phyloP scores from a whole-genome alignment of 2,113 vertebrate species.

The Corydoras sp. region DNA sequence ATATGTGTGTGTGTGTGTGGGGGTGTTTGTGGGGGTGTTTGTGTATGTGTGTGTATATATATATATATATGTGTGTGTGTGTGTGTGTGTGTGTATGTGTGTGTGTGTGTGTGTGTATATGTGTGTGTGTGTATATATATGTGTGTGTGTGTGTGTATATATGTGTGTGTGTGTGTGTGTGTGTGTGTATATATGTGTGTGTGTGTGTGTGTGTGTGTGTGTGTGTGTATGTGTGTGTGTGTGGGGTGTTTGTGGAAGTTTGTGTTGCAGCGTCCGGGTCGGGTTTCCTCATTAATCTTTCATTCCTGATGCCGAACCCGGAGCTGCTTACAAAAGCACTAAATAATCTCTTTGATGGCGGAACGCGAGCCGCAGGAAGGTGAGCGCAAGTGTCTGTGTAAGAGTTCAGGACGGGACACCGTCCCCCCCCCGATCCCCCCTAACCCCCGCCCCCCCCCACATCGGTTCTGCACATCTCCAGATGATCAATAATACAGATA shows the following conservation, averaged over 20 bases:
- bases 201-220: background rate
- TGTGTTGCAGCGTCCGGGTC: conserved; percentile 45
- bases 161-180: no score
- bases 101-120: conserved; percentile 14
- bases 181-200: no score
- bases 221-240: background rate
- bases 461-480: no score
- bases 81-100: conserved; percentile 14
- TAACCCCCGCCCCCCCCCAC: no score
- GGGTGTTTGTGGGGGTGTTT: no score
- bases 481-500: no score
- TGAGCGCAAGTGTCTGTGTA: conserved; percentile 12
- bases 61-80: background rate
- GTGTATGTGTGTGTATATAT: background rate
- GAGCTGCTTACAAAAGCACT: conserved; percentile 52
- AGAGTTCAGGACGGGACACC: no score
- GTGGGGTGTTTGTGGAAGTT: conserved; percentile 4
- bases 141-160: no score
- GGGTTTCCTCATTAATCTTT: conserved; percentile 59
- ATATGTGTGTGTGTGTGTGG: conserved; percentile 15
- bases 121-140: background rate
- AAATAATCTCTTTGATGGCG: conserved; percentile 43
- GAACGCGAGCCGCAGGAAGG: conserved; percentile 6
- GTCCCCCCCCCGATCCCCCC: no score
- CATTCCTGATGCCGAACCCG: conserved; percentile 52